Base-by-base conservation (phyloP, 2,113 vertebrate species). In the Phalacrocorax brasilianus region DNA sequence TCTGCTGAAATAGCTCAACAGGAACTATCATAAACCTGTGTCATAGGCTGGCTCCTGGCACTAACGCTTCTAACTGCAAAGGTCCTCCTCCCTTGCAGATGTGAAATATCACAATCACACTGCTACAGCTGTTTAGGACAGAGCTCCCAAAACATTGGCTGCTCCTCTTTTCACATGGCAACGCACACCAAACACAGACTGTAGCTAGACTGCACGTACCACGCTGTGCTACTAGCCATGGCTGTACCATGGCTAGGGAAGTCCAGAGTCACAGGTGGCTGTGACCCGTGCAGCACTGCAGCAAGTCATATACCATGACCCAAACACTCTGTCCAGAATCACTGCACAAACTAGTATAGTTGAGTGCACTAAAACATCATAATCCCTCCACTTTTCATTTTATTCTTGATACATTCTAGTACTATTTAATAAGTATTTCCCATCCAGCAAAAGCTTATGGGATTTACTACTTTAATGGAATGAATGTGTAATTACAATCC, bases 71-170 rank as follows among this genome's bases (percentile, higher is more conserved):
- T 22, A 28, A 55, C 18, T 22, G 38, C 32, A 40, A 11, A 78
- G 35, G 16, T 55, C 11, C 27, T 50, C 32, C 27, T 32, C 17
- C 35, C 40, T n/a, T 13, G 17, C 23, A 75, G 15, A 26, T 5
- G 8, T 42, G 38, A 88, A 73, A 35, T 17, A 55, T 0, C 28
- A 82, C 0, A 0, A 8, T 30, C 8, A 20, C 8, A 32, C 8
- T 35, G 14, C 47, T 50, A 32, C 23, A 75, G 35, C 27, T 53
- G 20, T 66, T 55, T 9, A 47, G 35, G 22, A 40, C 1, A 42
- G 13, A 13, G 32, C 6, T 81, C 26, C 27, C 53, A 53, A 28
- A 72, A 63, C 5, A 55, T 17, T 28, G 56, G 35, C 45, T 56
- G 13, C 15, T 79, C 9, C 80, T 63, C 20, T 45, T 62, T 55